A percentile compares a stretch with the other conserved stretches of the same genome.
Conservation (phyloP, 2,888 invertebrate genomes). For the Platycheirus rosarum region DNA sequence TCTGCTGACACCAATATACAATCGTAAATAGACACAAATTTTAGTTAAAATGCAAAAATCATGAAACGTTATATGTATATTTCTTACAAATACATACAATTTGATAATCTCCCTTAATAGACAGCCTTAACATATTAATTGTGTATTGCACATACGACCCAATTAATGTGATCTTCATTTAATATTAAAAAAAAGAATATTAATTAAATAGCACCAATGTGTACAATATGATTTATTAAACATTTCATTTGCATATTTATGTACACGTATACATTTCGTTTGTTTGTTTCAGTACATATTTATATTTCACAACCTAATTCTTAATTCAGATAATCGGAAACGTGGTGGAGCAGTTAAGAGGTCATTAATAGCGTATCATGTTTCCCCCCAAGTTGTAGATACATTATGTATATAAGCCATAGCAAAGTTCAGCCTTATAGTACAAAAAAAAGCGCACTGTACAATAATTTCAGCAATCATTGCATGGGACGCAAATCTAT, state of each 20-base stretch:
- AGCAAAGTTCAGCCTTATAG: no score
- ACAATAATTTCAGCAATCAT: slow-evolving; percentile 31
- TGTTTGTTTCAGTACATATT: slow-evolving; percentile 46
- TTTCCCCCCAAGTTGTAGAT: slow-evolving; percentile 30
- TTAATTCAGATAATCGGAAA: slow-evolving; percentile 26
- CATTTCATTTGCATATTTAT: slow-evolving; percentile 6
- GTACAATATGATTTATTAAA: not conserved
- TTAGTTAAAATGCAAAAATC: slow-evolving; percentile 1
- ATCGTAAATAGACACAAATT: slow-evolving; percentile 3
- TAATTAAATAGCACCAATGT: slow-evolving; percentile 17
- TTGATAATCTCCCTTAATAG: no score
- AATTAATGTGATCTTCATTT: slow-evolving; percentile 61
- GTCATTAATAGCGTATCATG: slow-evolving; percentile 42
- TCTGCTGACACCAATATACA: no score
- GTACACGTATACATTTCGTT: slow-evolving; percentile 44
- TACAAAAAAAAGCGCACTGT: not conserved
- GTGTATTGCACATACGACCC: slow-evolving; percentile 19
- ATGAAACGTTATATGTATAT: no score
- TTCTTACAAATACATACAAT: no score
- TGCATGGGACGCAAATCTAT: slow-evolving; percentile 46
- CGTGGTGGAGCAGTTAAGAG: slow-evolving; percentile 16
- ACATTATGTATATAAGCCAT: no score
- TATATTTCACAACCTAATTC: slow-evolving; percentile 14
- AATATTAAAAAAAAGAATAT: slow-evolving; percentile 22
- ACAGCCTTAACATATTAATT: slow-evolving; percentile 20